phyloP scores from a whole-genome alignment of 2,888 invertebrate species.

The Metopia argyrocephala region DNA sequence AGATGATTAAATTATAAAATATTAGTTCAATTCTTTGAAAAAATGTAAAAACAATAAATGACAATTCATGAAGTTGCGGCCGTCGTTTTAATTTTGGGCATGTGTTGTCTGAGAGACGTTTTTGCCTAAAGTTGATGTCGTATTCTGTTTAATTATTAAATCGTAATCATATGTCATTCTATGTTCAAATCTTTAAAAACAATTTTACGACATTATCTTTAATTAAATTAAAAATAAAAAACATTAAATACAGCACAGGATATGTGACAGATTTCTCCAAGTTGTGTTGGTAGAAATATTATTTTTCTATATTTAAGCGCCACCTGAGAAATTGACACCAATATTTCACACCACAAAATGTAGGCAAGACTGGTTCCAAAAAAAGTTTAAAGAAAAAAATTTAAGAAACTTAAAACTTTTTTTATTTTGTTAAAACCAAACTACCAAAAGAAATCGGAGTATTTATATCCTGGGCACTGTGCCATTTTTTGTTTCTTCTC shows the following conservation, averaged over 20 bases:
- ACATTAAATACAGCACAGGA: constrained; percentile 12
- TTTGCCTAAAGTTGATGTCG: no score
- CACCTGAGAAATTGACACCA: constrained; percentile 62
- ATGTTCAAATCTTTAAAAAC: no score
- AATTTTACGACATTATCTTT: no score
- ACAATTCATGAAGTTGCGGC: no score
- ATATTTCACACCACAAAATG: constrained; percentile 44
- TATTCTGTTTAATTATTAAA: no score
- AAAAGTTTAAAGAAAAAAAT: not conserved
- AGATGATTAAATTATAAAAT: no score
- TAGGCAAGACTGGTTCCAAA: constrained; percentile 11
- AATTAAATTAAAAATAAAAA: no score
- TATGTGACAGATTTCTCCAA: not conserved
- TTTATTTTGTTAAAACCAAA: not conserved
- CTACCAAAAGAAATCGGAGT: constrained; percentile 44
- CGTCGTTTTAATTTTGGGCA: no score
- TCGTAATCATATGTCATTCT: no score
- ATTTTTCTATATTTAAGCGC: constrained; percentile 54
- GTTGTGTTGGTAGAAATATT: not conserved
- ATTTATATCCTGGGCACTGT: constrained; percentile 63
- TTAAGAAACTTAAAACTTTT: constrained; percentile 18
- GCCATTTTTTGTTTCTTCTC: constrained; percentile 48
- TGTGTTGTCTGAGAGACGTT: no score
- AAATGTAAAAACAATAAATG: no score
- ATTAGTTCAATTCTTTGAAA: no score